Base-by-base conservation (phyloP, 2,113 vertebrate genomes). In the Bucco capensis region DNA sequence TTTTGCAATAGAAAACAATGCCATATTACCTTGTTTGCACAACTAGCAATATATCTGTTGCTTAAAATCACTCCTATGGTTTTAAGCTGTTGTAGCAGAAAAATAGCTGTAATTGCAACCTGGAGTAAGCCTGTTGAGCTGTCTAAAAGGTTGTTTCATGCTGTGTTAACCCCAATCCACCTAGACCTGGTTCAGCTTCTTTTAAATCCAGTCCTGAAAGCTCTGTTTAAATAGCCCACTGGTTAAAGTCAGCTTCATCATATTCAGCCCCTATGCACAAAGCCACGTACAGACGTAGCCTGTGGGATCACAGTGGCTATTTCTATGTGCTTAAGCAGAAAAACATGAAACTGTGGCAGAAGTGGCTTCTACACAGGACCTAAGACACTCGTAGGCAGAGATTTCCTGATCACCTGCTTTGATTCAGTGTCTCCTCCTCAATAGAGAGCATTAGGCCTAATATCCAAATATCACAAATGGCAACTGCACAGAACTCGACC, bases 211-310 rank as follows among this genome's bases (percentile, higher is more conserved):
- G 11, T 15, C 47, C 61, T 22, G 12, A 31, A 19, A 74, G 35
- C 56, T 61, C 46, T 9, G 10, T 24, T 37, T 35, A 72, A 54
- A 35, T 13, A 40, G 18, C 46, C 25, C 30, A 9, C 14, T 10
- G 22, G 33, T 61, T 14, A 35, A 27, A 17, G 16, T 15, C 18
- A 35, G 38, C n/a, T 30, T 16, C 30, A 5, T 27, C 14, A 8
- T 53, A 1, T 78, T 35, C 61, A 42, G 53, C 15, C 5, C 14
- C 17, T 18, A 8, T 3, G 0, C 35, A 8, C 35, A 30, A 53
- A 54, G 19, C 40, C 3, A 2, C 0, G 6, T 11, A 6, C 30
- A 22, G 42, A 15, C 17, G 10, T 5, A 24, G 27, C 28, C 44
- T 17, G 18, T 7, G 42, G 44, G 44, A 33, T 38, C 37, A 8